phyloP scores from a whole-genome alignment of 2,113 vertebrate genomes.

The Cheilinus undulatus region DNA sequence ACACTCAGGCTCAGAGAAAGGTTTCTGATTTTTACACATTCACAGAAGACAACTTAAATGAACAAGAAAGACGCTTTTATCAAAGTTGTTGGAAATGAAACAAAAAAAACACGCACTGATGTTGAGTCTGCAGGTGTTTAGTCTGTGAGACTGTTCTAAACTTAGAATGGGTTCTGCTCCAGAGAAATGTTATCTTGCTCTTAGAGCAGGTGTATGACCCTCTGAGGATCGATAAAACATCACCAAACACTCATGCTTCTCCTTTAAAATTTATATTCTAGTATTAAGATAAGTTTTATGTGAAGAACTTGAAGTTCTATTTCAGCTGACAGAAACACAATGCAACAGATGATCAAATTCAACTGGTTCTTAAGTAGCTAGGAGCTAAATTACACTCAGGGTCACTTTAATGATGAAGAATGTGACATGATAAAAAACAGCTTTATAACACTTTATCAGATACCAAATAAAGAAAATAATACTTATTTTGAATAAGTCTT shows the following conservation, averaged over 20 bases:
- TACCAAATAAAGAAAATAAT: too few relatives aligned
- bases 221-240: constrained; percentile 12
- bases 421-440: too few relatives aligned
- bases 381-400: too few relatives aligned
- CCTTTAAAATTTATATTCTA: not conserved
- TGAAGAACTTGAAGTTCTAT: too few relatives aligned
- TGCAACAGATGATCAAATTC: too few relatives aligned
- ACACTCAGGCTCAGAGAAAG: not conserved
- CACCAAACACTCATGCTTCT: not conserved
- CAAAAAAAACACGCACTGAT: not conserved
- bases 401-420: too few relatives aligned
- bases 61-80: too few relatives aligned
- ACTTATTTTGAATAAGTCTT: too few relatives aligned
- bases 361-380: too few relatives aligned
- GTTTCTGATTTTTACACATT: not conserved
- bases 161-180: constrained; percentile 29
- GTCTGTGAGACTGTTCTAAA: constrained; percentile 59
- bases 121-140: constrained; percentile 70
- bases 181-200: constrained; percentile 27
- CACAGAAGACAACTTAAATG: not conserved
- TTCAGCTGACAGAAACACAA: constrained; percentile 8
- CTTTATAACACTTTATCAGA: too few relatives aligned
- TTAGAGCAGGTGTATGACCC: constrained; percentile 61
- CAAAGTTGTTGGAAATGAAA: constrained; percentile 16
- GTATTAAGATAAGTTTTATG: too few relatives aligned